Conservation (phyloP, 2,888 invertebrate genomes). For the Schizotus pectinicornis region DNA sequence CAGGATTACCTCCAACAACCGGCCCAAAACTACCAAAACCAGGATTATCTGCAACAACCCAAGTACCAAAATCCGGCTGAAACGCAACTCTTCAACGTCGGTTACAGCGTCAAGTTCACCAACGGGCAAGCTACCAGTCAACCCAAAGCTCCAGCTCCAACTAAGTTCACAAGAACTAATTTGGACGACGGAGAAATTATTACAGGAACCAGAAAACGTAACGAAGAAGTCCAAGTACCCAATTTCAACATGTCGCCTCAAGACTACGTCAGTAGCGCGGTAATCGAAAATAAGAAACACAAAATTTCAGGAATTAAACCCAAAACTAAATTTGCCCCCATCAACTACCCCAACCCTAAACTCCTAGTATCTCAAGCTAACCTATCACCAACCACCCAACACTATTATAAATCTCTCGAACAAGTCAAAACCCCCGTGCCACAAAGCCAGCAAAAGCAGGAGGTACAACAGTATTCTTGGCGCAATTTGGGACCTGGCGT, state of each 20-base stretch:
- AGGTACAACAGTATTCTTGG: conserved; percentile 39
- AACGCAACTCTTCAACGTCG: conserved; percentile 32
- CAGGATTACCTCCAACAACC: not conserved
- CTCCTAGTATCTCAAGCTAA: conserved; percentile 18
- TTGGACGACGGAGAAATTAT: conserved; percentile 31
- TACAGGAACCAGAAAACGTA: conserved; percentile 29
- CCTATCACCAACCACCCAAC: conserved; percentile 22
- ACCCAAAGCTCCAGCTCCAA: not conserved
- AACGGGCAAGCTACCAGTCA: not conserved
- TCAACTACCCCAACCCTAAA: conserved; percentile 15
- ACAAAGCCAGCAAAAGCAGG: conserved; percentile 3
- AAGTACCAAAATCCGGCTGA: conserved; percentile 1
- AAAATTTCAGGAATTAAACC: conserved; percentile 27
- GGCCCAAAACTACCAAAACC: not conserved
- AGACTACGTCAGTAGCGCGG: conserved; percentile 18
- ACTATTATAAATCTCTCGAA: conserved; percentile 22
- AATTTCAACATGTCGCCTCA: conserved; percentile 14
- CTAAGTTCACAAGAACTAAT: conserved; percentile 10
- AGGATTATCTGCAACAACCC: not conserved
- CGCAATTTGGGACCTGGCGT: conserved; percentile 47
- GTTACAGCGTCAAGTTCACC: conserved; percentile 31
- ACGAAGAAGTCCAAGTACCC: conserved; percentile 30
- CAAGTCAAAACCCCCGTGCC: conserved; percentile 7
- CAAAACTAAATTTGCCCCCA: conserved; percentile 23
- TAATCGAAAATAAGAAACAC: conserved; percentile 17